Base-by-base conservation (phyloP, 2,888 invertebrate species). In the Yponomeuta plumbellus region DNA sequence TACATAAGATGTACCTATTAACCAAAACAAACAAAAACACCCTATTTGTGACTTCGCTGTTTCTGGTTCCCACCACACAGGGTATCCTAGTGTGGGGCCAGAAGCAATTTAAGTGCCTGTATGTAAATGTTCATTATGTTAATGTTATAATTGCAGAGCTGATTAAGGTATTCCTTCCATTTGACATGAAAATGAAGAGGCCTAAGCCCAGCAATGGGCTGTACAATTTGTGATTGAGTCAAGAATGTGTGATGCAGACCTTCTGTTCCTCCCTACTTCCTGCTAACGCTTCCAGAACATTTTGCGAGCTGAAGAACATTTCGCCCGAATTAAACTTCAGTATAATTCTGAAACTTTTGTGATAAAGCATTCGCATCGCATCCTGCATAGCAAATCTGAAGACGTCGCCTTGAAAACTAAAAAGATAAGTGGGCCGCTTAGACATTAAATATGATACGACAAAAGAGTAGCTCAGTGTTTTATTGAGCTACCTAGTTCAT, bases 361-460 rank as follows among this genome's bases (percentile, higher is more conserved):
- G 44, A 52, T 52, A 52, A 52, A 52, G 44, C 44, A 52, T 52
- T 52, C 44, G 44, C 44, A 52, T 52, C 44, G 44, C 44, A 52
- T 52, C 44, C 44, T 52, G 44, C 44, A 52, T 52, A 52, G 44
- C 44, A 52, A 52, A 52, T 17, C 44, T 13, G 5, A 52, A 52
- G 44, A 17, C 17, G 44, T 52, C 44, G 17, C 44, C 34, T 34
- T 34, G 17, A 52, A 52, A 52, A 52, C 44, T 17, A 52, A 52
- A 13, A 52, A 52, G 13, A 44, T 13, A 44, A 44, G 5, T 3
- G 17, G 44, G 3, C 44, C 44, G 44, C 5, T 52, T 52, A 52
- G 44, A 52, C 13, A 52, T 17, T 17, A 13, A 52, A 52, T 3
- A 52, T 34, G 17, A 52, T 17, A 52, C 44, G 17, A 52, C 34